Percentiles rank a stretch among this genome's conserved stretches.
Evolutionary conservation across 2,797 vertebrate species (phyloP).

Genomic region (Gymnocypris eckloni): DNA sequence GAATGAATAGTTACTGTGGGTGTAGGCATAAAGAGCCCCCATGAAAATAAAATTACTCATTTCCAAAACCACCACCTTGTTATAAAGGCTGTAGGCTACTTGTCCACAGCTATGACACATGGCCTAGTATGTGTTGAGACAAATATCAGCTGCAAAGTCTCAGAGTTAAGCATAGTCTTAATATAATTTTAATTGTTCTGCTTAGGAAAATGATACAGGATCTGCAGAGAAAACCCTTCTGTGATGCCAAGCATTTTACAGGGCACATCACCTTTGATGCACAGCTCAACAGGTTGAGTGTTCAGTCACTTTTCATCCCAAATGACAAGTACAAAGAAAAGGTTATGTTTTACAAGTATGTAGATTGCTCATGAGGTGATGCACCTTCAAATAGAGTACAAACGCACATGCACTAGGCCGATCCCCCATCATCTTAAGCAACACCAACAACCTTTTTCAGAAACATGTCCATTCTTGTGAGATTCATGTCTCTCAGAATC

Average conservation of each 20-base stretch:
- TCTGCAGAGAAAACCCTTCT: neutral
- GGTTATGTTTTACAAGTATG: neutral
- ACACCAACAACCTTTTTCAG: conserved; percentile 33
- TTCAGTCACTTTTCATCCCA: neutral
- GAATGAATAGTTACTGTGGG: conserved; percentile 32
- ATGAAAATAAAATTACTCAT: conserved; percentile 31
- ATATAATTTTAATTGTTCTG: neutral
- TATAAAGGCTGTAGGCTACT: conserved; percentile 24
- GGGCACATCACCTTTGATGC: neutral
- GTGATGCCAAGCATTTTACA: neutral
- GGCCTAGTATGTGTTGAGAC: conserved; percentile 20
- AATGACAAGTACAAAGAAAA: neutral
- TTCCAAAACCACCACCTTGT: conserved; percentile 15
- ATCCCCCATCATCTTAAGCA: conserved; percentile 24
- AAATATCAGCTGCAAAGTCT: neutral
- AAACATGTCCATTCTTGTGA: conserved; percentile 55
- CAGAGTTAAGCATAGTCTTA: neutral
- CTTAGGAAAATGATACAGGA: neutral
- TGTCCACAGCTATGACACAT: conserved; percentile 9
- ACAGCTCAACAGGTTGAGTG: neutral
- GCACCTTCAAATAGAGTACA: neutral
- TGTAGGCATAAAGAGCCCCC: conserved; percentile 2
- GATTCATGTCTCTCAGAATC: conserved; percentile 44
- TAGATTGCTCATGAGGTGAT: neutral
- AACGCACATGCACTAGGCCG: neutral